Base-by-base conservation (phyloP, 2,888 invertebrate genomes). In the Polymixis lichenea region DNA sequence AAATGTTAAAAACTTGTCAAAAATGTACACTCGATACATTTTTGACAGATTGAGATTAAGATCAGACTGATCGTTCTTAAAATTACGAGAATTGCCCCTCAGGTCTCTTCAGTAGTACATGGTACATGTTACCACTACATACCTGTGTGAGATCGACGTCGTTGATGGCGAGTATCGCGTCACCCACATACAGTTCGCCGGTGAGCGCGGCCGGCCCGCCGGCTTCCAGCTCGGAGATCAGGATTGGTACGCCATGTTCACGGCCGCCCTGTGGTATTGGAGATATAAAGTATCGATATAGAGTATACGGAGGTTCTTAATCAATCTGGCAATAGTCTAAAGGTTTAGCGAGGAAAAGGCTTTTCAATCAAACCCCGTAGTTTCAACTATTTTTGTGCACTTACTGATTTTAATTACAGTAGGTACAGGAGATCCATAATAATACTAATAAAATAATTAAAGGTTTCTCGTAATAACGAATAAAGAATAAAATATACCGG, bases 161-260 rank as follows among this genome's bases (percentile, higher is more conserved):
- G 92, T 98, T 98, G 80, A 98, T 98, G 84, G 97, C 97, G 53
- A 98, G 96, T 87, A 98, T 98, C 46, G 98, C 98, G 94, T 98
- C 98, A 0, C 98, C 98, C 32, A 98, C 98, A 94, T 97, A 98
- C 58, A 98, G 95, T 79, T 97, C 97, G 56, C 97, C 97, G 77
- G 97, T 98, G 83, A 98, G 94, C 80, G 98, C 98, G 62, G 98
- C 98, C 75, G 98, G 98, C 82, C 98, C 98, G 87, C 98, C 98
- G 76, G 97, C 97, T 91, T 97, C 97, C 91, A 98, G 97, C 95
- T 98, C 98, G 0, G 98, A 98, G 89, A 98, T 98, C 79, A 98
- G 95, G 86, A 98, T 98, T 0, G 98, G 98, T 58, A 98, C 98
- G 25, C 98, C 98, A 94, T 98, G 98, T 91, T 98, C 98, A 82